These are phyloP conservation scores for Psophia crepitans DNA, from an alignment of 2,113 vertebrate genomes.

Conservation along the genomic window DNA sequence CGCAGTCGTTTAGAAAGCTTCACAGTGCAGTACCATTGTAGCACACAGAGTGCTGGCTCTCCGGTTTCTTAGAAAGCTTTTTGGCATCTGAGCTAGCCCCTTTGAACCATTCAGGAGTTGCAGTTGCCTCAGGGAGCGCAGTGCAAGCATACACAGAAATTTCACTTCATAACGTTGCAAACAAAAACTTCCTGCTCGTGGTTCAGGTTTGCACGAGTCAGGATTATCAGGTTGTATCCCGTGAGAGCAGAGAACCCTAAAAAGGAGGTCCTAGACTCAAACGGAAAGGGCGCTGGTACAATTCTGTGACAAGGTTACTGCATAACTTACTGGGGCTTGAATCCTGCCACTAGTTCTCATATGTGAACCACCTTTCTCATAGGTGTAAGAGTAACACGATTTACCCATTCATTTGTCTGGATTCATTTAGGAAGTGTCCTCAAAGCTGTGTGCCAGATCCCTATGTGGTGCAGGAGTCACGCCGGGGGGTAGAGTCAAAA, in stretches of 20 bases:
- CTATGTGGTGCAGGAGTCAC: neutral
- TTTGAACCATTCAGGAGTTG: neutral
- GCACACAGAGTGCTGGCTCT: neutral
- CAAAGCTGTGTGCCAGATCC: constrained; percentile 20
- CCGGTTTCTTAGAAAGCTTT: constrained; percentile 17
- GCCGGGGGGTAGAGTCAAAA: neutral
- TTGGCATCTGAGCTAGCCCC: neutral
- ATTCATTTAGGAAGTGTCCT: constrained; percentile 2
- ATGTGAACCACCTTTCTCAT: neutral
- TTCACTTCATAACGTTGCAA: neutral
- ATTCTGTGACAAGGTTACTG: neutral
- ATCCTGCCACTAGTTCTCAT: neutral
- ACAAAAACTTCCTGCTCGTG: neutral
- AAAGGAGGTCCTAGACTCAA: neutral
- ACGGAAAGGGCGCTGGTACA: neutral
- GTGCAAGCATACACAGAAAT: neutral
- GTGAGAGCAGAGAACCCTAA: neutral
- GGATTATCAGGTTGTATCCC: neutral
- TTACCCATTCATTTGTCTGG: neutral
- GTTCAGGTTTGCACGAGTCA: neutral
- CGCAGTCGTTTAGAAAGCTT: neutral
- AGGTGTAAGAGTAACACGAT: neutral
- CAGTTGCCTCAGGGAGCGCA: neutral
- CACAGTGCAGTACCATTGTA: neutral
- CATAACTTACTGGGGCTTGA: neutral